Evolutionary conservation across 1,140 invertebrate genomes (phyloP).

Genomic region (Drosophila sechellia): DNA sequence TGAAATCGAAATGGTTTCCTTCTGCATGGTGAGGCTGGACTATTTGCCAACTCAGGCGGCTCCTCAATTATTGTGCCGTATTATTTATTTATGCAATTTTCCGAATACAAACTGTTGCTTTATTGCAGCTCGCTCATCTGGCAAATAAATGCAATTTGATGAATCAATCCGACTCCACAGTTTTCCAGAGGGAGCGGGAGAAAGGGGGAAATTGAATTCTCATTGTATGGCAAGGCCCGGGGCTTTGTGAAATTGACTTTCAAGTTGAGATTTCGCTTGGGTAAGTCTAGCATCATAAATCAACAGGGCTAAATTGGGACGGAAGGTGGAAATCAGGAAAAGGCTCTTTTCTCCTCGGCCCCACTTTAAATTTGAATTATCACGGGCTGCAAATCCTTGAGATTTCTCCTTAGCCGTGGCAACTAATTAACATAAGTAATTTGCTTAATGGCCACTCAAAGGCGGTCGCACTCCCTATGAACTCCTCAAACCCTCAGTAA

Average conservation of each 20-base stretch:
- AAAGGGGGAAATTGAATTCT: constrained; percentile 34
- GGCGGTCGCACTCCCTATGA: constrained; percentile 26
- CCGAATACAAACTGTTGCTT: constrained; percentile 45
- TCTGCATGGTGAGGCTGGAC: not conserved
- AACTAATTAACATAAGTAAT: constrained; percentile 83
- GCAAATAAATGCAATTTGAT: constrained; percentile 56
- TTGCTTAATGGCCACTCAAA: constrained; percentile 58
- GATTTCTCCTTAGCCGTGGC: constrained; percentile 70
- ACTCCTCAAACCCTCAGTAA: constrained; percentile 38
- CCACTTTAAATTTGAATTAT: constrained; percentile 46
- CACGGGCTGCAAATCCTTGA: constrained; percentile 52
- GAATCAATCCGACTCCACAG: constrained; percentile 14
- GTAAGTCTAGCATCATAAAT: constrained; percentile 43
- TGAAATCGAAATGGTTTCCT: constrained; percentile 3
- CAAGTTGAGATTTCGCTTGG: constrained; percentile 34
- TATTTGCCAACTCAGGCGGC: not conserved
- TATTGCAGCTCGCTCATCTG: constrained; percentile 42
- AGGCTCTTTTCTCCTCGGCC: constrained; percentile 17
- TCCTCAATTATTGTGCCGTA: constrained; percentile 27
- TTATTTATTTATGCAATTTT: constrained; percentile 52
- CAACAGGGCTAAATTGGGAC: constrained; percentile 30
- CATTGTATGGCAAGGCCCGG: constrained; percentile 24
- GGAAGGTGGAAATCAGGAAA: constrained; percentile 45
- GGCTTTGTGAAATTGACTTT: constrained; percentile 34
- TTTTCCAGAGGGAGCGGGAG: not conserved